phyloP scores from a whole-genome alignment of 2,888 invertebrate genomes.

The Lucinisca nassula region DNA sequence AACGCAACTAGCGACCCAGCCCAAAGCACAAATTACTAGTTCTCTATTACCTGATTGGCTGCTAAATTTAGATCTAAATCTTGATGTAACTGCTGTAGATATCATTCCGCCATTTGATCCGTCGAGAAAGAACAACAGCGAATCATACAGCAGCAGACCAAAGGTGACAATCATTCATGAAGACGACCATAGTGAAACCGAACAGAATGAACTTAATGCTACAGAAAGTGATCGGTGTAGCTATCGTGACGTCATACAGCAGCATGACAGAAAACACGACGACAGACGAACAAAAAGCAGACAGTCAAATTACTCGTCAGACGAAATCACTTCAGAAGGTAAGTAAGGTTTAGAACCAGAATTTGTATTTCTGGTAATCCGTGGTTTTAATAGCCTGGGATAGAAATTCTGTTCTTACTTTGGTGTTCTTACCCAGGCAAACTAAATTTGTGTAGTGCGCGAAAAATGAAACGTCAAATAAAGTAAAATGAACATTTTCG shows the following conservation, averaged over 20 bases:
- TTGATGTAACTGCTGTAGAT: constrained; percentile 59
- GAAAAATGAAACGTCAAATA: too few relatives aligned
- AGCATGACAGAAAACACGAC: too few relatives aligned
- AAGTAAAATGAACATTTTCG: too few relatives aligned
- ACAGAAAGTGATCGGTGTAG: too few relatives aligned
- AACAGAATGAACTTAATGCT: background rate
- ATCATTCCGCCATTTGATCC: constrained; percentile 56
- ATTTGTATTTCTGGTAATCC: too few relatives aligned
- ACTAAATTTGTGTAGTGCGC: too few relatives aligned
- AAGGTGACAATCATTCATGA: constrained; percentile 38
- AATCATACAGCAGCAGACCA: constrained; percentile 43
- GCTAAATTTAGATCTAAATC: constrained; percentile 62
- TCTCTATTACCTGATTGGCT: constrained; percentile 54
- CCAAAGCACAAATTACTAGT: constrained; percentile 3
- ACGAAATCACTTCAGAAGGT: background rate
- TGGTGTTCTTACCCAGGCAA: too few relatives aligned
- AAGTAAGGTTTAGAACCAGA: too few relatives aligned
- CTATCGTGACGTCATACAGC: too few relatives aligned
- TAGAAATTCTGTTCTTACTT: too few relatives aligned
- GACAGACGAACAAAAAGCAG: background rate
- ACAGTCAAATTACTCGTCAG: background rate
- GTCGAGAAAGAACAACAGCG: background rate
- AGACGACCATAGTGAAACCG: constrained; percentile 25
- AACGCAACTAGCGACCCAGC: constrained; percentile 31
- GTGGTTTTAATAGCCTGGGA: too few relatives aligned